Percentiles rank a stretch among this genome's conserved stretches.
phyloP scores from a whole-genome alignment of 2,888 invertebrate species.

The Tridacna crocea region DNA sequence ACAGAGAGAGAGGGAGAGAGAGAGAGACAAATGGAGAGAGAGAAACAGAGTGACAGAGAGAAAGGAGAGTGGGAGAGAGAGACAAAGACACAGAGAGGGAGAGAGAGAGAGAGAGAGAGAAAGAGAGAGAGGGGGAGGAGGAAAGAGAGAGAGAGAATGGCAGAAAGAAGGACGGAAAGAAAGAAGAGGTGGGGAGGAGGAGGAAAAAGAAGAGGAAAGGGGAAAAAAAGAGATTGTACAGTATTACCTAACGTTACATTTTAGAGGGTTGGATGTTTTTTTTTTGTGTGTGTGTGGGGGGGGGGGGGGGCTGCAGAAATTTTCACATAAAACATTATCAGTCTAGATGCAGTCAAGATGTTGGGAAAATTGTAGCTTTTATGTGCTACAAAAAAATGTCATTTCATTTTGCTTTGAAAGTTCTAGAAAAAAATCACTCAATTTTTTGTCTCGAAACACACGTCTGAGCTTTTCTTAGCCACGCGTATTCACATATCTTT shows the following conservation, averaged over 20 bases:
- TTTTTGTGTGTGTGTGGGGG: no score
- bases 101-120: not conserved
- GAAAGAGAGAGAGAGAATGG: not conserved
- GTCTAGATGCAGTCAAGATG: not conserved
- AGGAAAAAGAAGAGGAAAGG: not conserved
- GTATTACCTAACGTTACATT: not conserved
- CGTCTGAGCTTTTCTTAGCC: not conserved
- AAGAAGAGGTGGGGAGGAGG: not conserved
- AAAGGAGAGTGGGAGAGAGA: no score
- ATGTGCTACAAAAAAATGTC: not conserved
- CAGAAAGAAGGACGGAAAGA: not conserved
- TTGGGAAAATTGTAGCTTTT: not conserved
- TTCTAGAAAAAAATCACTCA: not conserved
- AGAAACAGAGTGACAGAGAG: not conserved
- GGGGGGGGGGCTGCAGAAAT: not conserved
- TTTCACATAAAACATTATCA: not conserved
- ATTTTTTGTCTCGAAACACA: not conserved
- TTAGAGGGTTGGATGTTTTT: not conserved
- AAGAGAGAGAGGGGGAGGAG: not conserved
- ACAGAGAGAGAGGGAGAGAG: slow-evolving; percentile 6
- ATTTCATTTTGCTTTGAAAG: not conserved
- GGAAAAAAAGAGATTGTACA: not conserved
- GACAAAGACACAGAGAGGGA: no score
- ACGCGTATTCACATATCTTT: not conserved
- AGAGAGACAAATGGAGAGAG: not conserved